Conservation (phyloP, 2,888 invertebrate genomes). For the Nomada ruficornis region DNA sequence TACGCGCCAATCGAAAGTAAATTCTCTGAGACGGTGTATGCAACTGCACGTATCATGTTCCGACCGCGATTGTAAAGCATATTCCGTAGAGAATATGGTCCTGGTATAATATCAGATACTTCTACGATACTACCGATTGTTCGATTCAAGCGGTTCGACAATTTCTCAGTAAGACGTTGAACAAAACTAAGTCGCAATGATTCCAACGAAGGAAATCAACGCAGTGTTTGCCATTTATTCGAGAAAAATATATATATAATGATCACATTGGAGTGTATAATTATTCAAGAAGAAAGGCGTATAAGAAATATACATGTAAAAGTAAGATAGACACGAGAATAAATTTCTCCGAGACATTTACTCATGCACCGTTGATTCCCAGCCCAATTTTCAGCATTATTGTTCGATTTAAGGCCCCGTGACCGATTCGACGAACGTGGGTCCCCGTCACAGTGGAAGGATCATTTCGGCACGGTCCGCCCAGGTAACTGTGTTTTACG, state of each 20-base stretch:
- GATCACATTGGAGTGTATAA: not conserved
- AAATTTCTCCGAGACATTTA: conserved; percentile 19
- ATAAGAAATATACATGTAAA: not conserved
- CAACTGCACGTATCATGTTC: conserved; percentile 50
- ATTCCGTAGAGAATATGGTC: conserved; percentile 43
- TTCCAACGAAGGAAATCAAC: too few relatives aligned
- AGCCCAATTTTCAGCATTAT: conserved; percentile 32
- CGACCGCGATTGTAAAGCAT: conserved; percentile 56
- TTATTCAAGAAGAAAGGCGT: not conserved
- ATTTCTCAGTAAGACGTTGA: not conserved
- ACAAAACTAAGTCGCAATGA: too few relatives aligned
- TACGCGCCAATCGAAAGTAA: conserved; percentile 70
- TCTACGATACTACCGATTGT: not conserved
- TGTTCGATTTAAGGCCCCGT: conserved; percentile 44
- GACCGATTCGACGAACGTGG: conserved; percentile 3
- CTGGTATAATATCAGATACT: not conserved
- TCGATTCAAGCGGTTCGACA: not conserved
- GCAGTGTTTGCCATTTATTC: too few relatives aligned
- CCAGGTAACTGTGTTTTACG: conserved; percentile 73
- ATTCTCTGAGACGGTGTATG: conserved; percentile 56
- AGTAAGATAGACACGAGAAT: not conserved
- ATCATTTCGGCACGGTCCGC: conserved; percentile 54
- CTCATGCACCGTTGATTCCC: conserved; percentile 15
- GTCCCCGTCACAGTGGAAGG: conserved; percentile 27
- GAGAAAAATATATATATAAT: too few relatives aligned